Base-by-base conservation (phyloP, 2,113 vertebrate species). In the Podarcis cretensis region DNA sequence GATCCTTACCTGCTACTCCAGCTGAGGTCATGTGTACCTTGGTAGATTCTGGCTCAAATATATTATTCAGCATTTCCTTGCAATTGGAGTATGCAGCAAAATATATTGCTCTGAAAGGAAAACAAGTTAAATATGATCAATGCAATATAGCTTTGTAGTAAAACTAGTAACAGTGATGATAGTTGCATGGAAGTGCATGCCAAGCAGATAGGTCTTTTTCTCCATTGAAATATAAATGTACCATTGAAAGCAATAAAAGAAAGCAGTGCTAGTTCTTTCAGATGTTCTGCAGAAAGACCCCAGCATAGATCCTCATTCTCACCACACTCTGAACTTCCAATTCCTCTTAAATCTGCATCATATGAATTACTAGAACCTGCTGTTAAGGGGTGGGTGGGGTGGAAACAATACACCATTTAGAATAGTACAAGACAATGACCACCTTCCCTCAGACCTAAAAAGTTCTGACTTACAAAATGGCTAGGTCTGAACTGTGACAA, bases 11-110 rank as follows among this genome's bases (percentile, higher is more conserved):
- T 98, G 99, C 99, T 95, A 98, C 96, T 93, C 98, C 98, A 88
- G 99, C 99, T 84, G 99, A 99, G 91, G 98, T 96, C 98, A 99
- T 98, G 96, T 99, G 98, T 92, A 99, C 98, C 95, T 98, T 98
- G 81, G 97, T 98, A 93, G 99, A 99, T 96, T 99, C 98, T 18
- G 98, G 98, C 94, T 97, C 97, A 94, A 99, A 97, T 90, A 99
- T 90, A 87, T 54, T 94, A 91, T 98, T 99, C 96, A 99, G 94
- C 91, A 96, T 98, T 95, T 99, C 99, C 96, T 99, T 99, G 95
- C 98, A 97, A 91, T 97, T 98, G 90, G 99, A 99, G 94, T 99
- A 99, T 91, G 99, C 98, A 95, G 98, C 99, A 96, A 99, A 99
- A 95, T 99, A 99, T 96, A 99, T 99, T 0, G 99, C 99, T 96